Conservation (phyloP, 2,888 invertebrate genomes). For the Drosophila limbata region DNA sequence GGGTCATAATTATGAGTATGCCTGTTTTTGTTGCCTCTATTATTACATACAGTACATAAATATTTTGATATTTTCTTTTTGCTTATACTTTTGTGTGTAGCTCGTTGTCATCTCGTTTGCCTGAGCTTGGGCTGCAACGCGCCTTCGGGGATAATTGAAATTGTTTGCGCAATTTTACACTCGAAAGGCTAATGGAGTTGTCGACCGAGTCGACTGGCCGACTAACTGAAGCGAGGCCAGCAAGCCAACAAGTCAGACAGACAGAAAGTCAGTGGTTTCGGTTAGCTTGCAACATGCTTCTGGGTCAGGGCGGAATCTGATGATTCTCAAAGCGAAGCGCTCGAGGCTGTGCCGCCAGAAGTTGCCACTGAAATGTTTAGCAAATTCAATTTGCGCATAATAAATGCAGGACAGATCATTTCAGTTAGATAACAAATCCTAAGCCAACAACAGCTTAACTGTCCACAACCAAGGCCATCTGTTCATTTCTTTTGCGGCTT, state of each 20-base stretch:
- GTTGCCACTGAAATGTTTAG: slow-evolving; percentile 74
- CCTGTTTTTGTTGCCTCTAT: slow-evolving; percentile 69
- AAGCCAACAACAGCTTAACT: slow-evolving; percentile 31
- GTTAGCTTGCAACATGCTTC: slow-evolving; percentile 32
- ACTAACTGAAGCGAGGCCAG: slow-evolving; percentile 66
- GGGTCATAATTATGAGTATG: slow-evolving; percentile 63
- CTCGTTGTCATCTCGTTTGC: slow-evolving; percentile 70
- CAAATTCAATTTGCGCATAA: slow-evolving; percentile 75
- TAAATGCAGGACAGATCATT: slow-evolving; percentile 72
- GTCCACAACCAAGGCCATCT: slow-evolving; percentile 24
- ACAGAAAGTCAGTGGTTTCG: slow-evolving; percentile 36
- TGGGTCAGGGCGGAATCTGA: slow-evolving; percentile 39
- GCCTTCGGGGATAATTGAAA: slow-evolving; percentile 82
- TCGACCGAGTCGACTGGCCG: slow-evolving; percentile 75
- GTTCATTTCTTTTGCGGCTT: slow-evolving; percentile 7
- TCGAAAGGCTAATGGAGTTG: slow-evolving; percentile 80
- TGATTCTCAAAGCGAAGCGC: slow-evolving; percentile 56
- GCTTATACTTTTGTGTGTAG: slow-evolving; percentile 14
- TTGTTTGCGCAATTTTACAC: slow-evolving; percentile 83
- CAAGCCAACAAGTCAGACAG: slow-evolving; percentile 33
- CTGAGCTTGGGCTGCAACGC: slow-evolving; percentile 63
- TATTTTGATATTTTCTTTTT: slow-evolving; percentile 45
- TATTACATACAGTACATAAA: slow-evolving; percentile 65
- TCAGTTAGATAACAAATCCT: slow-evolving; percentile 43
- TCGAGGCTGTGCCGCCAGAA: slow-evolving; percentile 62